A percentile compares a stretch with the other conserved stretches of the same genome.
Evolutionary conservation across 2,113 vertebrate species (phyloP).

Genomic region (Motacilla tschutschensis): DNA sequence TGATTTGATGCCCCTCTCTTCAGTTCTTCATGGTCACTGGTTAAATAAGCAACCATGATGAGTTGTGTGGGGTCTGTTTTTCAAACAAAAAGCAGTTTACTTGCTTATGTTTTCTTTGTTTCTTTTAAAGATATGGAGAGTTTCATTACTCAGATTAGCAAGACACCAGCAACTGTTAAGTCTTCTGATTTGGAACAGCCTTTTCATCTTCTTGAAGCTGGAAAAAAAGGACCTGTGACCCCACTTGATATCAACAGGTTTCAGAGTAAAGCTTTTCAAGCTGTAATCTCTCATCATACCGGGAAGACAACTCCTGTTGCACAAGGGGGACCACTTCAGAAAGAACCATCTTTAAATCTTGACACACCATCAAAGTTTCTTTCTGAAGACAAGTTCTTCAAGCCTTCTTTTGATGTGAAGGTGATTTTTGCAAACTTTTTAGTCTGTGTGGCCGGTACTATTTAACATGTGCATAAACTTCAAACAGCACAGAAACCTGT

Average conservation of each 20-base stretch:
- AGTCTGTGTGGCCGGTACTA: neutral
- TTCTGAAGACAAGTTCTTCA: slow-evolving; percentile 89
- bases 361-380: slow-evolving; percentile 95
- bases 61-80: neutral
- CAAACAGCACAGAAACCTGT: neutral
- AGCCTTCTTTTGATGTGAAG: slow-evolving; percentile 91
- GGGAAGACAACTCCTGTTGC: slow-evolving; percentile 32
- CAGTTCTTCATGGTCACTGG: neutral
- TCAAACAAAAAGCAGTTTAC: neutral
- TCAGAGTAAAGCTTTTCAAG: slow-evolving; percentile 87
- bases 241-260: slow-evolving; percentile 89
- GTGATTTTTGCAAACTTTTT: slow-evolving; percentile 60
- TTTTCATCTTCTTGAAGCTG: slow-evolving; percentile 35
- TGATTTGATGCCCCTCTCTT: neutral
- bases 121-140: slow-evolving; percentile 70
- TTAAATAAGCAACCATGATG: neutral
- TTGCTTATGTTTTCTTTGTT: slow-evolving; percentile 6
- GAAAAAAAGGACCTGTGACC: slow-evolving; percentile 76
- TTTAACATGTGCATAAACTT: neutral
- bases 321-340: slow-evolving; percentile 56
- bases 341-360: slow-evolving; percentile 81
- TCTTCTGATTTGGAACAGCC: slow-evolving; percentile 30
- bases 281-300: slow-evolving; percentile 76
- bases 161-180: slow-evolving; percentile 11
- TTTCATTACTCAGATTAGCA: slow-evolving; percentile 75